Base-by-base conservation (phyloP, 2,888 invertebrate species). In the Trissolcus japonicus region DNA sequence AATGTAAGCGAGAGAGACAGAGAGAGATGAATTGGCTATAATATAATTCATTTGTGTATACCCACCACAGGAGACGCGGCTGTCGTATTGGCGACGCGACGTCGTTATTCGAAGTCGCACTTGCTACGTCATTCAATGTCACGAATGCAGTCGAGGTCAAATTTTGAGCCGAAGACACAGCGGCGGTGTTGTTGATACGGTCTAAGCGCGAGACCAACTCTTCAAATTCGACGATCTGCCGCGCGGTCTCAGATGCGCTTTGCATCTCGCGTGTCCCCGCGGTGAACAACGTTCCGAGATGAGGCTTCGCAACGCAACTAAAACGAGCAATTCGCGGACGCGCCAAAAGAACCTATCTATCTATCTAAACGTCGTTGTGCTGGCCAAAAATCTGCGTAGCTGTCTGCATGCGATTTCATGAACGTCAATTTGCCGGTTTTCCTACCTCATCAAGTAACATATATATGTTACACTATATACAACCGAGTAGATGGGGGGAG, bases 201-300 rank as follows among this genome's bases (percentile, higher is more conserved):
- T 87, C 87, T 65, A 89, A 83, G 16, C 88, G 86, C 74, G 87
- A 87, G 21, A 88, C 86, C 75, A 89, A 83, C 79, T 89, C 89
- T 77, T 89, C 89, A 75, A 89, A 89, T 80, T 89, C 89, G 83
- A 86, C 84, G 80, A 89, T 86, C 81, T 88, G 89, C 71, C 84
- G 86, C 81, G 84, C 82, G 56, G 85, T 83, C 73, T 88, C 87
- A 68, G 83, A 82, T 77, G 82, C 71, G 74, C 68, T 68, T 77
- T 73, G 76, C 80, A 76, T 78, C 53, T 66, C 77, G 79, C 79
- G 76, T 72, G 29, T 71, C 59, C 60, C 76, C 66, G 67, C 68
- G 78, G 41, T 78, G 53, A 75, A 75, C 78, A 80, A 81, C 83
- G 82, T 79, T 80, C 74, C 82, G 81, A 17, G 79, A 81, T 29